Base-by-base conservation (phyloP, 1,140 invertebrate genomes). In the Cotesia glomerata region DNA sequence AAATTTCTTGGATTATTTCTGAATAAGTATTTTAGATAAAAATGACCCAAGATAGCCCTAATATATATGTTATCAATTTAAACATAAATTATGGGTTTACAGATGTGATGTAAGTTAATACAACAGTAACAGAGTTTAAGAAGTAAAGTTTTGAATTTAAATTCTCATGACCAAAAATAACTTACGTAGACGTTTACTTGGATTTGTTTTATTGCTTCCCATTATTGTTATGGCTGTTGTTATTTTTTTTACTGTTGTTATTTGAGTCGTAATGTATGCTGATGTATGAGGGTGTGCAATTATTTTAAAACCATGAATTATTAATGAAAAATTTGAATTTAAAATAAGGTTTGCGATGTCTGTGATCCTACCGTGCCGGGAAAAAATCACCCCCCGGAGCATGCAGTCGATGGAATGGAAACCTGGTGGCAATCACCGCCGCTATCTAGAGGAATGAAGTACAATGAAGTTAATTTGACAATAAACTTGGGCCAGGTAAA, bases 361-460 rank as follows among this genome's bases (percentile, higher is more conserved):
- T 99, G 98, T 86, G 93, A 97, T 84, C 90, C 92, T 8, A 90
- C 89, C 51, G 88, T 89, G 74, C 90, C 91, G 4, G 91, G 92
- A 58, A 93, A 94, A 81, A 90, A 88, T 61, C 98, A 99, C 88
- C 95, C 95, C 0, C 92, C 97, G 0, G 91, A 94, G 80, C 93
- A 94, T 88, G 97, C 97, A 1, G 96, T 98, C 54, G 97, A 99
- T 82, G 97, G 97, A 61, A 94, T 93, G 80, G 94, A 97, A 83
- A 93, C 93, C 26, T 99, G 97, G 96, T 99, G 97, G 97, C 96
- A 98, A 87, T 96, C 94, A 85, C 98, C 98, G 0, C 98, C 98
- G 2, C 88, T 99, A n/a, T 99, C 98, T 9, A 89, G 98, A 79
- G 97, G 97, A 45, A 94, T 94, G 90, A 94, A 97, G 83, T 99